Conservation (phyloP, 2,797 vertebrate species). For the Cyclura pinguis region DNA sequence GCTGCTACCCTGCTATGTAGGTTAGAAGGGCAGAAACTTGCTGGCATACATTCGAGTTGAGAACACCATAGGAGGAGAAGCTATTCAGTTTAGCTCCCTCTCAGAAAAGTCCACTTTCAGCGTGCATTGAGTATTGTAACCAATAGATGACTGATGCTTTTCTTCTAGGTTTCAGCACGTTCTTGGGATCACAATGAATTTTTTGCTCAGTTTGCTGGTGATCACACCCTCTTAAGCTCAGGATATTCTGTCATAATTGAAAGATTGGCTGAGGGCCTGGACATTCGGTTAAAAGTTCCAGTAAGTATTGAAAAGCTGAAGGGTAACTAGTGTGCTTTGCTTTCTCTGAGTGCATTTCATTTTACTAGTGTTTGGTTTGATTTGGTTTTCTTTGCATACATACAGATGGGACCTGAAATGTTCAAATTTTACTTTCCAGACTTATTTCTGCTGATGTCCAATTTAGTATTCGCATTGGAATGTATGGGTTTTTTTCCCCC, state of each 20-base stretch:
- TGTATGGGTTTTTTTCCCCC: background rate
- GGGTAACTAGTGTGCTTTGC: background rate
- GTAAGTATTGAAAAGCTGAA: conserved; percentile 71
- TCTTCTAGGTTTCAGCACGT: conserved; percentile 90
- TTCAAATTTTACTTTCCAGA: background rate
- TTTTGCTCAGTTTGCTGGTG: conserved; percentile 98
- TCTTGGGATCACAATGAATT: conserved; percentile 99
- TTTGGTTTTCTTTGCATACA: background rate
- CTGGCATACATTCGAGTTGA: background rate
- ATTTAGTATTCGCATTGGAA: background rate
- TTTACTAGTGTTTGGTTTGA: background rate
- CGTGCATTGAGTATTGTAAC: background rate
- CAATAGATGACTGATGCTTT: conserved; percentile 40
- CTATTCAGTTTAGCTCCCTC: background rate
- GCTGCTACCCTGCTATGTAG: no score
- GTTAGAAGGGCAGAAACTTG: background rate
- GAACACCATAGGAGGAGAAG: background rate
- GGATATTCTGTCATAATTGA: conserved; percentile 90
- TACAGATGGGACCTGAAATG: background rate
- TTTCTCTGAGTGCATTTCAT: background rate
- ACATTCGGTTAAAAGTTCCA: conserved; percentile 88
- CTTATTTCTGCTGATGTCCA: background rate
- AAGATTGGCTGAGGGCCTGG: conserved; percentile 90
- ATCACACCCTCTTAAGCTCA: conserved; percentile 91
- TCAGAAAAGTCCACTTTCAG: background rate